These are phyloP conservation scores for Drosophila bocki DNA, from an alignment of 1,140 invertebrate species.

Conservation along the genomic window DNA sequence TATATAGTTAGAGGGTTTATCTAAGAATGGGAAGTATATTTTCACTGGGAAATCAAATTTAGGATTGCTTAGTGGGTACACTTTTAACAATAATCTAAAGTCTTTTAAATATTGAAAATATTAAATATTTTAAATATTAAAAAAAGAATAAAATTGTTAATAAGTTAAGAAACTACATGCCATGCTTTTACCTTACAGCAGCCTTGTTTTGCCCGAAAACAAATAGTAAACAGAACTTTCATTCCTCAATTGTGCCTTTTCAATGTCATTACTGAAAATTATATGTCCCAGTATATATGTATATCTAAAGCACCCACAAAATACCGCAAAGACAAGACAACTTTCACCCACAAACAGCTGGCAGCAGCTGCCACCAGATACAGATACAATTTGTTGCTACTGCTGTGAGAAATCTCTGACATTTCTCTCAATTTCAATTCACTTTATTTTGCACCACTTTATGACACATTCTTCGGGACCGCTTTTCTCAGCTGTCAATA, in stretches of 20 bases:
- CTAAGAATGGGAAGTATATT: background rate
- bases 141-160: no score
- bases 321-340: conserved; percentile 33
- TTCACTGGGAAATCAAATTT: background rate
- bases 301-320: conserved; percentile 34
- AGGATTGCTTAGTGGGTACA: background rate
- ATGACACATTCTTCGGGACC: conserved; percentile 55
- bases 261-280: conserved; percentile 56
- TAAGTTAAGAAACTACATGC: no score
- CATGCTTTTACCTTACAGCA: no score
- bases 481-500: conserved; percentile 43
- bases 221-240: conserved; percentile 36
- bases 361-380: conserved; percentile 27
- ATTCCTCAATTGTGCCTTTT: conserved; percentile 37
- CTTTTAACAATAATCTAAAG: background rate
- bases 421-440: conserved; percentile 55
- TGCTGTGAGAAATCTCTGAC: conserved; percentile 57
- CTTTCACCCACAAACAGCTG: conserved; percentile 56
- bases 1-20: background rate
- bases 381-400: conserved; percentile 28
- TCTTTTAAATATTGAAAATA: no score
- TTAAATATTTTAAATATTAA: no score
- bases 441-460: conserved; percentile 58
- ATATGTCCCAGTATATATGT: conserved; percentile 9
- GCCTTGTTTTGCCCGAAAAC: background rate